phyloP scores from a whole-genome alignment of 2,888 invertebrate genomes.

The Protophormia terraenovae region DNA sequence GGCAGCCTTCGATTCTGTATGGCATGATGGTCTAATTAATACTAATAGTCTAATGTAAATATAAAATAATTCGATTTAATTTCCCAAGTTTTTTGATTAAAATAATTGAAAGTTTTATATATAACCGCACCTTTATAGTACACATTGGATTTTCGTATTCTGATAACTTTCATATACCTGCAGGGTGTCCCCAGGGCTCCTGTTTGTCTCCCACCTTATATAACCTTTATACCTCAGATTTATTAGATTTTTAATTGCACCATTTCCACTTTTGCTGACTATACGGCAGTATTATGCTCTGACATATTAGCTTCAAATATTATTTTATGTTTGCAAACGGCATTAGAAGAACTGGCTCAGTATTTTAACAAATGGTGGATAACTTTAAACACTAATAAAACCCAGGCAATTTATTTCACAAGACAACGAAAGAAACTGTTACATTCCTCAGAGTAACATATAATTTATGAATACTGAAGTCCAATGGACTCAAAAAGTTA shows the following conservation, averaged over 20 bases:
- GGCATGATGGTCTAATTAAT: not conserved
- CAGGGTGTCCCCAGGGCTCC: not conserved
- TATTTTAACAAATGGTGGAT: not conserved
- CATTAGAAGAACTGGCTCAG: not conserved
- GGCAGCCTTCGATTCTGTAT: not conserved
- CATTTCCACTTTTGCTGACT: not conserved
- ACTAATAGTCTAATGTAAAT: no score
- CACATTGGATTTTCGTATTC: not conserved
- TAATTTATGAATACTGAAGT: no score
- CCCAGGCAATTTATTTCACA: no score
- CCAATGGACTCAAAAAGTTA: no score
- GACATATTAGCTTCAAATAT: no score
- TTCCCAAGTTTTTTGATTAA: not conserved
- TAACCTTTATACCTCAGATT: not conserved
- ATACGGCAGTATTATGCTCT: not conserved
- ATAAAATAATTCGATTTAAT: not conserved
- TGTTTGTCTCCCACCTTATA: no score
- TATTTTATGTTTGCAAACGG: no score
- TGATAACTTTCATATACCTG: not conserved
- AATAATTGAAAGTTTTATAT: not conserved
- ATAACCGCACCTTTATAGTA: not conserved
- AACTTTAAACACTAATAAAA: not conserved
- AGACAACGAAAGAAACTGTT: no score
- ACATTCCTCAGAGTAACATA: no score
- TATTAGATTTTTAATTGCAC: not conserved